Evolutionary conservation across 2,113 vertebrate genomes (phyloP).

Genomic region (Danionella cerebrum): DNA sequence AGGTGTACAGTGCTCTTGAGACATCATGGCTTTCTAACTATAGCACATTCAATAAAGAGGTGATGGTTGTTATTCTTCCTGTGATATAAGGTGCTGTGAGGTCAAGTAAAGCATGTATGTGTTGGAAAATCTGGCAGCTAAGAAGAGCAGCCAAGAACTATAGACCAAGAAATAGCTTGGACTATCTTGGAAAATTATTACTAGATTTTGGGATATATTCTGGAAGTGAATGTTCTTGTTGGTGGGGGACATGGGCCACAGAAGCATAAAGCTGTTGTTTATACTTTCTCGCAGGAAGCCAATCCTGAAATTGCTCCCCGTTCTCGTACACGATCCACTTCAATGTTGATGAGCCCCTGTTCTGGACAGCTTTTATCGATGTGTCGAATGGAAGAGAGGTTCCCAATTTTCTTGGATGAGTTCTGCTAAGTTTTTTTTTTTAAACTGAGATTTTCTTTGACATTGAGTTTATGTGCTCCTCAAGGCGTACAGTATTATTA

Average conservation of each 20-base stretch:
- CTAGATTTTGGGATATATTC: conserved; percentile 44
- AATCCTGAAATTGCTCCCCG: conserved; percentile 15
- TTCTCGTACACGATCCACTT: conserved; percentile 1
- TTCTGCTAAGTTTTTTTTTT: too few relatives aligned
- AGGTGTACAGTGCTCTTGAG: too few relatives aligned
- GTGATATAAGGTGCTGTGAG: conserved; percentile 54
- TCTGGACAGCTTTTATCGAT: not conserved
- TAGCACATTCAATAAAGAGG: conserved; percentile 41
- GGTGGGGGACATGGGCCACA: conserved; percentile 21
- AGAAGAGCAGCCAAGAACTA: not conserved
- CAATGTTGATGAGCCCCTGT: not conserved
- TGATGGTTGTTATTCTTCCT: conserved; percentile 29
- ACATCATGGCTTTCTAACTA: conserved; percentile 38
- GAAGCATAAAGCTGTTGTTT: conserved; percentile 37
- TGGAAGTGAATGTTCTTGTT: conserved; percentile 39
- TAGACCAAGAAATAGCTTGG: conserved; percentile 19
- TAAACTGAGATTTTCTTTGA: too few relatives aligned
- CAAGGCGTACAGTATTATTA: too few relatives aligned
- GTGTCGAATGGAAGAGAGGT: not conserved
- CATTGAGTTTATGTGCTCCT: too few relatives aligned
- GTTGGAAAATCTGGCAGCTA: conserved; percentile 38
- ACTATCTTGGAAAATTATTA: conserved; percentile 42
- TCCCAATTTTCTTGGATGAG: not conserved
- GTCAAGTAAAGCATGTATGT: conserved; percentile 38
- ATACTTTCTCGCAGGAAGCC: conserved; percentile 19